Base-by-base conservation (phyloP, 2,113 vertebrate genomes). In the Arenaria interpres region DNA sequence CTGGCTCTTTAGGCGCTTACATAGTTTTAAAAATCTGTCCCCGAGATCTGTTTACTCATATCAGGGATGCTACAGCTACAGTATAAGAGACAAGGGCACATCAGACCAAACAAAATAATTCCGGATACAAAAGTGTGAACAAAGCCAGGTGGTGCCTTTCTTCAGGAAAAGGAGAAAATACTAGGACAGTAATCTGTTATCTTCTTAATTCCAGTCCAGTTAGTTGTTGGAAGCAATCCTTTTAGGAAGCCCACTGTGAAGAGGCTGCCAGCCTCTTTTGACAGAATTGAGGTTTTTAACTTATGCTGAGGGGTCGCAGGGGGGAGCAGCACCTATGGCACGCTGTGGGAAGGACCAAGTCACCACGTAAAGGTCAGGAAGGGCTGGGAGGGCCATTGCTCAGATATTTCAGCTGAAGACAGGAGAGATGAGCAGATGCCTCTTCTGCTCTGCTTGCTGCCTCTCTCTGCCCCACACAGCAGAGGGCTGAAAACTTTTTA, bases 211-310 rank as follows among this genome's bases (percentile, higher is more conserved):
- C 14, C 69, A 64, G 43, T 12, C 37, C 75, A 86, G 83, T 6
- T 54, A 4, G 9, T 5, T 53, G 28, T 1, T 50, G 83, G 82
- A 83, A 83, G 41, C 41, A 86, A 27, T 14, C 46, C 22, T 20
- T 37, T 33, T 0, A 27, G 54, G 43, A 72, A 77, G n/a, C 30
- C 48, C 0, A 0, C 39, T 59, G 41, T 3, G 35, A 79, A 37
- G 54, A 74, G 48, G 45, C 10, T 73, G 63, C 33, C 54, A 66
- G 43, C 35, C 39, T 60, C 32, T 53, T 51, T 12, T 82, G 68
- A 6, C 39, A 39, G 56, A 33, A 22, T n/a, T 72, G 28, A 30
- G 27, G 7, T 1, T 72, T 62, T 11, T n/a, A 56, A 4, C 41
- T 20, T 7, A n/a, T 3, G 63, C 48, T 33, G 1, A 16, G 21